Evolutionary conservation across 2,113 vertebrate species (phyloP), one percentile per base, ranked within the genome.

Genomic region (Phalacrocorax aristotelis): DNA sequence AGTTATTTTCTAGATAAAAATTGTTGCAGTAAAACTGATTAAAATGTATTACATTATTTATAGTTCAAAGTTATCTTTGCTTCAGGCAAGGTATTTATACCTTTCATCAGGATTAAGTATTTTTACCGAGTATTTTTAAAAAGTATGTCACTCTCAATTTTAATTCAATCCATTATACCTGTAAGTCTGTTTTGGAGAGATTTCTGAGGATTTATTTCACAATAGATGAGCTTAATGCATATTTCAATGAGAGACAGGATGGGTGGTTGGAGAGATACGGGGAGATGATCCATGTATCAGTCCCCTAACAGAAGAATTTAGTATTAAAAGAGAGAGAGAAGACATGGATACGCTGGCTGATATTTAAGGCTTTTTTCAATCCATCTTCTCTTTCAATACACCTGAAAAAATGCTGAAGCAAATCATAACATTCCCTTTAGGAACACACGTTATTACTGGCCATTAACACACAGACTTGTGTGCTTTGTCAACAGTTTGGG

Each of bases 1-100:
- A 58, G 13, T 93, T 83, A 79, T 87, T 94, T 87, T 49, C 69
- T 14, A 89, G 92, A 91, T 84, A 92, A 94, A 87, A 87, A 74
- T 6, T 51, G 61, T 86, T 87, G 77, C 90, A 85, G 42, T 80
- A 91, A 89, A 96, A 90, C 70, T 60, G 90, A 95, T 96, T 97
- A 94, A 95, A 90, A 94, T 87, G 60, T 68, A 87, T 87, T 77
- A 71, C 72, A 87, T 93, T 87, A 96, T 89, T 93, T 94, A 74
- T 71, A 96, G 83, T 77, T 87, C 85, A 94, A 96, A 90, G 83
- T 89, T 90, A 75, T 86, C 82, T 89, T 83, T 79, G 25, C 86
- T 91, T 90, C 89, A 94, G 71, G 79, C 40, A 81, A 93, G 68
- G 64, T 55, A 91, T 95, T 97, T 81, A 64, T 78, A 91, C 81